Conservation (phyloP, 2,797 vertebrate species). For the Coccyzus lansbergi region DNA sequence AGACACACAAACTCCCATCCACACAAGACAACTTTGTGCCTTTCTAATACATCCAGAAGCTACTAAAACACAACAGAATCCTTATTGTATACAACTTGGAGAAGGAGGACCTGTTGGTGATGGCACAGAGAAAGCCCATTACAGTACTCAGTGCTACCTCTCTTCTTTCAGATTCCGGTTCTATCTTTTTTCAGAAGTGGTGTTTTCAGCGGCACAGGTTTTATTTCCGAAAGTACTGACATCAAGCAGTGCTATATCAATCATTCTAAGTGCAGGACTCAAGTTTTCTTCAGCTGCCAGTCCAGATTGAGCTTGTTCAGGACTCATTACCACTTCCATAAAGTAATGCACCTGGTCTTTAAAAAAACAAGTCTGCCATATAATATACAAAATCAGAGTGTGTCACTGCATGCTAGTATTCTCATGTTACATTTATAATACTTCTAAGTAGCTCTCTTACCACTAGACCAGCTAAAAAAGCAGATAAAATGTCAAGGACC, state of each 20-base stretch:
- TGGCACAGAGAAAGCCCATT: background rate
- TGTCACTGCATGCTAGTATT: background rate
- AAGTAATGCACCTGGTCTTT: background rate
- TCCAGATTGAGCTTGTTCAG: background rate
- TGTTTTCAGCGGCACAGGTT: background rate
- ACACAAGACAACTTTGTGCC: fast-evolving
- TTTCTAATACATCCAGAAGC: background rate
- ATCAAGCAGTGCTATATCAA: background rate
- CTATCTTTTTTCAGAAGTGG: background rate
- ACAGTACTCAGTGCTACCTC: background rate
- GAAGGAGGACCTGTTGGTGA: background rate
- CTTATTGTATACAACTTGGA: background rate
- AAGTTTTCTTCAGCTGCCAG: background rate
- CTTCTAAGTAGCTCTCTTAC: background rate
- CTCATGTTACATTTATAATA: background rate
- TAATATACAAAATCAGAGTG: background rate
- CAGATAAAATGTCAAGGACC: background rate
- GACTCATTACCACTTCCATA: background rate
- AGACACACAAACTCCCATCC: background rate
- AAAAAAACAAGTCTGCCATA: background rate
- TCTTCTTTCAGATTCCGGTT: background rate
- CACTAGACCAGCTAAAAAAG: background rate
- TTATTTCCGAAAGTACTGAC: background rate
- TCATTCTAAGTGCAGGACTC: background rate
- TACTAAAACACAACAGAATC: background rate